Evolutionary conservation across 2,113 vertebrate species (phyloP), one percentile per base, ranked within the genome.

Genomic region (Galeopterus variegatus): DNA sequence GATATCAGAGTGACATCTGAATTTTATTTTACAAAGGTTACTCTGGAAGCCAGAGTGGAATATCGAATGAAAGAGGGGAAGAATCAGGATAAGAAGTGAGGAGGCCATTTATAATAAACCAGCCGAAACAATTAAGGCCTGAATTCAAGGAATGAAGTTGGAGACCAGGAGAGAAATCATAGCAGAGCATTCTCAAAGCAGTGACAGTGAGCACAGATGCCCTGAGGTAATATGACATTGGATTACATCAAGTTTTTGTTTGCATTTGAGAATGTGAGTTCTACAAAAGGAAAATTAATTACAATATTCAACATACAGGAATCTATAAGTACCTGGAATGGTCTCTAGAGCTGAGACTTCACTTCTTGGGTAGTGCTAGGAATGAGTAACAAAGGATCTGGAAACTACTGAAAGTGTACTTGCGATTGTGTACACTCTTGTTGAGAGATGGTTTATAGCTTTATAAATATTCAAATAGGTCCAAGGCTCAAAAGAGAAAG

Each of bases 11-110:
- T 60, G 36, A 65, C 33, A n/a, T 36, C 21, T 62, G 72, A 73
- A 64, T 73, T 79, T 93, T 96, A 65, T 93, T 90, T 79, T 24
- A 80, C 31, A 65, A 65, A 33, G 5, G 28, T 73, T 24, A 41
- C 18, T 50, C 23, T 93, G 56, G 13, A 86, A 93, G 48, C 31
- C 48, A 81, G 2, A 90, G 8, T 41, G 36, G 33, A 90, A 73
- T 11, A 62, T 15, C 21, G 11, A 26, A 48, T 65, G n/a, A 93
- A 41, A 13, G 5, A 41, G 18, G 23, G 50, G 64, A 48, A 50
- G 33, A 83, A 72, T 31, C 6, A 48, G 7, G 23, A 73, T 80
- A 81, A 67, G 19, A 64, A 93, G 0, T 6, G 4, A 81, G 36
- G 50, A 81, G 18, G 14, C 31, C 56, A 60, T 77, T 33, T 72